A percentile compares a stretch with the other conserved stretches of the same genome.
phyloP scores from a whole-genome alignment of 1,140 invertebrate species.

The Aporrectodea caliginosa region DNA sequence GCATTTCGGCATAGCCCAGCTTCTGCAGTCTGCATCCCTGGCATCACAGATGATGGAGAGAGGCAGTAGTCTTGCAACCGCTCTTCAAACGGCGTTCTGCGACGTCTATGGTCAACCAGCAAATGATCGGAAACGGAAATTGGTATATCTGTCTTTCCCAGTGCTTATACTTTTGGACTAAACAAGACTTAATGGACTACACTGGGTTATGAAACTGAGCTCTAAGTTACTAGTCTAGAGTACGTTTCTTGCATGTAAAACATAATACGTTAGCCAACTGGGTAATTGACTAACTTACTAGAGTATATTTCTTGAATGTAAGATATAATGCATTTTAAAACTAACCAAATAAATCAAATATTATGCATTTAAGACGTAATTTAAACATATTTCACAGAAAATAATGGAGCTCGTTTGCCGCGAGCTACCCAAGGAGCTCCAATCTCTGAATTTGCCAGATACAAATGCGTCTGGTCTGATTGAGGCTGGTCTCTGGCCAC shows the following conservation, averaged over 20 bases:
- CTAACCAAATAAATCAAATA: too few species aligned
- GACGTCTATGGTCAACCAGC: conserved; percentile 68
- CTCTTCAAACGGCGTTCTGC: conserved; percentile 61
- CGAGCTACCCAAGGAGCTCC: neutral
- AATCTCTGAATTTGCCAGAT: neutral
- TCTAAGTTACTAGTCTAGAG: too few species aligned
- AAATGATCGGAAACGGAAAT: conserved; percentile 31
- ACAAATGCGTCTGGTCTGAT: neutral
- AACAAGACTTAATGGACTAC: too few species aligned
- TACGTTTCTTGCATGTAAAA: too few species aligned
- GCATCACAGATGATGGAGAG: conserved; percentile 64
- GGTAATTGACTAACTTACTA: too few species aligned
- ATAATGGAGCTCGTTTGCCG: neutral
- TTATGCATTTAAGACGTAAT: too few species aligned
- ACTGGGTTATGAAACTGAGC: too few species aligned
- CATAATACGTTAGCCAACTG: too few species aligned
- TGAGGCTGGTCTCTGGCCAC: neutral
- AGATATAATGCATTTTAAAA: too few species aligned
- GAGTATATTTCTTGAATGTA: too few species aligned
- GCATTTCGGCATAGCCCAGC: conserved; percentile 48
- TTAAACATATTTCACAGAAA: neutral
- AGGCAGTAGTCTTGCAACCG: conserved; percentile 59
- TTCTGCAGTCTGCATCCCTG: conserved; percentile 65
- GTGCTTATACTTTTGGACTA: too few species aligned
- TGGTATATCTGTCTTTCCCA: too few species aligned